phyloP scores from a whole-genome alignment of 2,797 vertebrate genomes.

The Sebastes itinus region DNA sequence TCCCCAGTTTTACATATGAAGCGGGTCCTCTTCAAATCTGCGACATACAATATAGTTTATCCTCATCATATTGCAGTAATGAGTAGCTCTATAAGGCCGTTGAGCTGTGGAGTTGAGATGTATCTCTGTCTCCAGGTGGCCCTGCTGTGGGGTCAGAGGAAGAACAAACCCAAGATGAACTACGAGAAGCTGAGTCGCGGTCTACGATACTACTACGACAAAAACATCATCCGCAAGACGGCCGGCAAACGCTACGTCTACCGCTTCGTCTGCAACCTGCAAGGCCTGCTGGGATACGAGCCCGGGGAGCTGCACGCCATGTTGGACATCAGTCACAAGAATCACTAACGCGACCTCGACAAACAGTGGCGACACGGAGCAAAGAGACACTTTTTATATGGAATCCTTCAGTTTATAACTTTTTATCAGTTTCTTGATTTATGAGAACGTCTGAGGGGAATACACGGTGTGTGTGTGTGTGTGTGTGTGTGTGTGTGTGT shows the following conservation, averaged over 20 bases:
- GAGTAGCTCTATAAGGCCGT: not conserved
- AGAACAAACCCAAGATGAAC: constrained; percentile 84
- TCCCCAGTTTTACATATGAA: too few relatives aligned
- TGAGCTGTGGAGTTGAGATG: not conserved
- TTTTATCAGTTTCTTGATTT: not conserved
- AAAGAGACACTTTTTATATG: not conserved
- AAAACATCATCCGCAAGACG: constrained; percentile 81
- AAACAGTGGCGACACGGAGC: not conserved
- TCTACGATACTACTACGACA: constrained; percentile 82
- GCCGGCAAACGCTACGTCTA: constrained; percentile 80
- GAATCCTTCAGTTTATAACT: not conserved
- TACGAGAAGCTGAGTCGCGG: constrained; percentile 82
- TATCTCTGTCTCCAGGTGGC: constrained; percentile 68
- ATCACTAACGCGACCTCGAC: not conserved
- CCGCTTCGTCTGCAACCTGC: constrained; percentile 80
- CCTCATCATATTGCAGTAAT: not conserved
- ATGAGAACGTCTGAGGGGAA: not conserved
- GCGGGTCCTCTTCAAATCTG: not conserved
- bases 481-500: not conserved
- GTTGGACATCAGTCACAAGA: constrained; percentile 52
- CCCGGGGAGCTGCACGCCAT: constrained; percentile 72
- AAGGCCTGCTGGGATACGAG: constrained; percentile 77
- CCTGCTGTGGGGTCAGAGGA: constrained; percentile 76
- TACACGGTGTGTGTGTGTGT: not conserved
- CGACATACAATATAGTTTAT: not conserved